Percentiles rank a stretch among this genome's conserved stretches.
Conservation (phyloP, 2,888 invertebrate species). For the Drosophila leonis region DNA sequence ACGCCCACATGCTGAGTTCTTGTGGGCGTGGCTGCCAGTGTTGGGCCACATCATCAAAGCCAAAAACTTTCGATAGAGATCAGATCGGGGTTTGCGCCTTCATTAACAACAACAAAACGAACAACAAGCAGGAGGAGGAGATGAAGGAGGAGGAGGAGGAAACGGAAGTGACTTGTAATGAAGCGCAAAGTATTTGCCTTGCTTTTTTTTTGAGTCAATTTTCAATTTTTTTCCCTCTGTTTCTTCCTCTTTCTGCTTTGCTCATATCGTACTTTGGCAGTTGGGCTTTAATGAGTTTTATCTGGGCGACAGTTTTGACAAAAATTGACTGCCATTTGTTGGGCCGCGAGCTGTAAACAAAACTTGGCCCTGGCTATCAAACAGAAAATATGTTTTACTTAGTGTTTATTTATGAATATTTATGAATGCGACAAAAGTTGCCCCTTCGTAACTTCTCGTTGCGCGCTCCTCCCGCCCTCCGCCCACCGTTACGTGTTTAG, state of each 20-base stretch:
- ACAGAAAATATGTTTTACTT: constrained; percentile 78
- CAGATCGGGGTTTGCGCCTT: constrained; percentile 61
- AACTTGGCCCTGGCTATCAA: constrained; percentile 74
- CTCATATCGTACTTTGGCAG: constrained; percentile 62
- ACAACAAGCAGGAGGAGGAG: not conserved
- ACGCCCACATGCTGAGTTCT: constrained; percentile 21
- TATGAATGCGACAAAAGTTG: constrained; percentile 79
- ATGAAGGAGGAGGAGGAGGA: not conserved
- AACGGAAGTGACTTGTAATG: constrained; percentile 76
- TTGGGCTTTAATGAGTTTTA: constrained; percentile 79
- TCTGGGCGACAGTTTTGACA: constrained; percentile 69
- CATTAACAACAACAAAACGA: constrained; percentile 59
- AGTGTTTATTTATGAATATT: constrained; percentile 78
- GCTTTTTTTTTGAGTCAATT: constrained; percentile 25
- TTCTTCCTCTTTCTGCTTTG: not conserved
- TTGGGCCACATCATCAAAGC: constrained; percentile 66
- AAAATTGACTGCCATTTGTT: constrained; percentile 72
- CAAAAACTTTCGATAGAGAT: constrained; percentile 75
- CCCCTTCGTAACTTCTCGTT: not conserved
- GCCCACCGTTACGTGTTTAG: constrained; percentile 54
- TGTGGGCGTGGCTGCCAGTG: constrained; percentile 21
- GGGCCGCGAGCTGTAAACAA: constrained; percentile 61
- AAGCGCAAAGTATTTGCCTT: constrained; percentile 66
- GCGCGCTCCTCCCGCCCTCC: not conserved
- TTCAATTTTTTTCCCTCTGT: constrained; percentile 13